Evolutionary conservation across 2,888 invertebrate species (phyloP).

Genomic region (Tribolium freemani): DNA sequence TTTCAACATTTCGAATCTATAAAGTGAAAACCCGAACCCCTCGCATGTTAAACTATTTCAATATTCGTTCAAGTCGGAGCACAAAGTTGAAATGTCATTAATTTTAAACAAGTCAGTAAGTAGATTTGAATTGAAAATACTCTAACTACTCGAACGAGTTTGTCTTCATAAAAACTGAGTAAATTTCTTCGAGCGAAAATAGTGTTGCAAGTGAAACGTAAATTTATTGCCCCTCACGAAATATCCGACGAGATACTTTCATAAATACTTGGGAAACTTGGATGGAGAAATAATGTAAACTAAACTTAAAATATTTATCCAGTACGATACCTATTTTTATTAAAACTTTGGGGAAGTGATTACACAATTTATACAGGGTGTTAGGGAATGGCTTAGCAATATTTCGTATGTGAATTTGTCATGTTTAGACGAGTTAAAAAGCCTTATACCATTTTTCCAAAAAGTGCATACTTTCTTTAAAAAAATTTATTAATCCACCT

Average conservation of each 20-base stretch:
- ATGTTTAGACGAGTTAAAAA: too few relatives aligned
- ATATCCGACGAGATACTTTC: not conserved
- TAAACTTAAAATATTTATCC: slow-evolving; percentile 8
- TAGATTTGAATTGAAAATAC: slow-evolving; percentile 31
- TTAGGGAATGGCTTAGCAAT: too few relatives aligned
- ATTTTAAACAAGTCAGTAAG: slow-evolving; percentile 31
- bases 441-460: too few relatives aligned
- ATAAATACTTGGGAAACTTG: slow-evolving; percentile 1
- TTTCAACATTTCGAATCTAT: not conserved
- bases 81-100: slow-evolving; percentile 31
- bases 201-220: not conserved
- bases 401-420: too few relatives aligned
- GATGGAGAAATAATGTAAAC: not conserved
- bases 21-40: not conserved
- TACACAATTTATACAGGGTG: too few relatives aligned
- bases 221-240: slow-evolving; percentile 6
- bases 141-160: slow-evolving; percentile 17
- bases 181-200: slow-evolving; percentile 10
- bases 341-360: too few relatives aligned
- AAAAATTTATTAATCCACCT: too few relatives aligned
- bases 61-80: slow-evolving; percentile 26
- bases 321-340: not conserved
- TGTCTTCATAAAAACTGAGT: slow-evolving; percentile 10
- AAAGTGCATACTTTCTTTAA: too few relatives aligned
- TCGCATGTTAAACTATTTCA: slow-evolving; percentile 32